These are phyloP conservation scores for Acholoe squamosa DNA, from an alignment of 2,888 invertebrate genomes.

Conservation along the genomic window DNA sequence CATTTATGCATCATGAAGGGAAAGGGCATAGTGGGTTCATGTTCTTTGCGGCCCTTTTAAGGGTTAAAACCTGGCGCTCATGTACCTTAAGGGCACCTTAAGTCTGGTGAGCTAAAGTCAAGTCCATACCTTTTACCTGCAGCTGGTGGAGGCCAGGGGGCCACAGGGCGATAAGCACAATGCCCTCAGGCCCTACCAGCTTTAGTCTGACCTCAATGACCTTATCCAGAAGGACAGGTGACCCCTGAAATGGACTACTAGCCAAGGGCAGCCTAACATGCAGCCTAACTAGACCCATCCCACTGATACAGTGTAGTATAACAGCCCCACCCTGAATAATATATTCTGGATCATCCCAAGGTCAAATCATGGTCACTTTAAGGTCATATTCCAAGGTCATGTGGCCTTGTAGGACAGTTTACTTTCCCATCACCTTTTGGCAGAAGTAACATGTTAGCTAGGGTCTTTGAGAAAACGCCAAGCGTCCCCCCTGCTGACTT, in stretches of 20 bases:
- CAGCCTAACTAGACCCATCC: neutral
- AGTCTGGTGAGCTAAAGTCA: too few species aligned
- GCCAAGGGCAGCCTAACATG: neutral
- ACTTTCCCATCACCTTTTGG: constrained; percentile 41
- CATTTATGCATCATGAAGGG: too few species aligned
- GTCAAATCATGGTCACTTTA: neutral
- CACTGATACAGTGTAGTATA: too few species aligned
- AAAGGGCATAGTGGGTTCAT: too few species aligned
- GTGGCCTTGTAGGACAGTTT: neutral
- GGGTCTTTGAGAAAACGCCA: neutral
- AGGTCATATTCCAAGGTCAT: constrained; percentile 7
- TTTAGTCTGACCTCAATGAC: constrained; percentile 16
- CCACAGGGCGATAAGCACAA: neutral
- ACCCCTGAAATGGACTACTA: neutral
- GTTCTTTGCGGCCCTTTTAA: too few species aligned
- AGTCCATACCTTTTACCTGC: neutral
- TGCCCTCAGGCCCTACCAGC: constrained; percentile 5
- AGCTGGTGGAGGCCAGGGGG: neutral
- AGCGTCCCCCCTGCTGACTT: neutral
- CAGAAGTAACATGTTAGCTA: neutral
- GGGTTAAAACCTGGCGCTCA: too few species aligned
- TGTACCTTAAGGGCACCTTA: too few species aligned
- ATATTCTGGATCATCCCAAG: neutral
- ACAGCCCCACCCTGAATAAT: neutral
- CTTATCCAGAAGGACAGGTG: neutral